Conservation (phyloP, 1,140 invertebrate genomes). For the Caenorhabditis inopinata region DNA sequence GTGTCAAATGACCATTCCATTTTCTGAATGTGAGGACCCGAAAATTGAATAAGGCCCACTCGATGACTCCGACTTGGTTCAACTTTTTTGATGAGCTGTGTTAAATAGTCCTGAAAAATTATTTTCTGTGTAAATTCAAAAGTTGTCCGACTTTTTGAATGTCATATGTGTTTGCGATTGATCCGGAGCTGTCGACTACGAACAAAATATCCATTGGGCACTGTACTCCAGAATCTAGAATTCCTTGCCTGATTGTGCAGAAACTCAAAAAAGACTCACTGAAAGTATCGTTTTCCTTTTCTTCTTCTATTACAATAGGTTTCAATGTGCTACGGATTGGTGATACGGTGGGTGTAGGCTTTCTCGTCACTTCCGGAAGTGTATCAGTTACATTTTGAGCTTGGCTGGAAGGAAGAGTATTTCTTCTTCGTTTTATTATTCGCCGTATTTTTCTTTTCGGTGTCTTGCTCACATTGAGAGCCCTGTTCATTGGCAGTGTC, state of each 20-base stretch:
- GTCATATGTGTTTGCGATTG: not conserved
- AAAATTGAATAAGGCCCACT: not conserved
- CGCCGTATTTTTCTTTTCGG: not conserved
- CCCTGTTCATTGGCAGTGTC: conserved; percentile 21
- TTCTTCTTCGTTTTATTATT: conserved; percentile 7
- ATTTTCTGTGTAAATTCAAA: too few species aligned
- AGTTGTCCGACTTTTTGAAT: not conserved
- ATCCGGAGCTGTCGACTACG: conserved; percentile 8
- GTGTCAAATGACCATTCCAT: conserved; percentile 29
- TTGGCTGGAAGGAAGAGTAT: not conserved
- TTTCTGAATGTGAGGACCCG: conserved; percentile 10
- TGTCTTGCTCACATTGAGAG: not conserved
- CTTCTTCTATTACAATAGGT: not conserved
- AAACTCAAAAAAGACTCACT: not conserved
- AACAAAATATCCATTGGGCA: conserved; percentile 6
- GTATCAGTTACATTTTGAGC: not conserved
- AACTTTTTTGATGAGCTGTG: conserved; percentile 1
- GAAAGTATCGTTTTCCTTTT: not conserved
- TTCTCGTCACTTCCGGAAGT: not conserved
- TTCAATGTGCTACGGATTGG: conserved; percentile 3
- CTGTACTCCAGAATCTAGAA: not conserved
- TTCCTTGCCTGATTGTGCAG: not conserved
- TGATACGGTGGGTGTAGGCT: not conserved
- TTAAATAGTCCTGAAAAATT: not conserved
- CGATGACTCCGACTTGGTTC: not conserved